Conservation (phyloP, 2,888 invertebrate species). For the Tachina grossa region DNA sequence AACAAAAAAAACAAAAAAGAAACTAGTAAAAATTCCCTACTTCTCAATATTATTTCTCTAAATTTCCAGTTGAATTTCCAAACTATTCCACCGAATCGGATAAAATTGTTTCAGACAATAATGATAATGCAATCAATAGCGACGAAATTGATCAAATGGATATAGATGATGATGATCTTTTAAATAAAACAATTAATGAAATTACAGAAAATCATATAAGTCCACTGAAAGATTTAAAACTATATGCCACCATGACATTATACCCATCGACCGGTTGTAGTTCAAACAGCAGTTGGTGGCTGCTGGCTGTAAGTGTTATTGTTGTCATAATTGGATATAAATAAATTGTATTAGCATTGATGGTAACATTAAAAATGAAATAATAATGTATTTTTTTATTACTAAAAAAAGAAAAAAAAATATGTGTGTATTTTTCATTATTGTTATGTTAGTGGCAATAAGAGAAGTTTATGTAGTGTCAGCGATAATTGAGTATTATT, state of each 20-base stretch:
- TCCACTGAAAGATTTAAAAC: conserved; percentile 59
- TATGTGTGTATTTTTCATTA: not conserved
- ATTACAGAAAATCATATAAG: conserved; percentile 58
- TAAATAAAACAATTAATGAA: conserved; percentile 54
- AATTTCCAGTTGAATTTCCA: conserved; percentile 80
- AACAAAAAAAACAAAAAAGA: not conserved
- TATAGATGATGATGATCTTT: conserved; percentile 24
- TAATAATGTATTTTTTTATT: conserved; percentile 45
- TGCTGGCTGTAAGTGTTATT: conserved; percentile 36
- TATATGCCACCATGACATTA: conserved; percentile 59
- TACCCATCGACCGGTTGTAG: conserved; percentile 56
- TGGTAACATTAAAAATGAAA: conserved; percentile 43
- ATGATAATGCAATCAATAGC: conserved; percentile 23
- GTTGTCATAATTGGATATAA: conserved; percentile 55
- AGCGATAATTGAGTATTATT: not conserved
- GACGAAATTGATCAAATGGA: conserved; percentile 10
- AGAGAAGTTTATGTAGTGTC: not conserved
- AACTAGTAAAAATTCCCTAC: not conserved
- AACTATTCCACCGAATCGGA: conserved; percentile 82
- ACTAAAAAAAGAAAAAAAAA: not conserved
- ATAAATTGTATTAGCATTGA: conserved; percentile 59
- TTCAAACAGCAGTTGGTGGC: conserved; percentile 43
- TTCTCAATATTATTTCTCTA: not conserved
- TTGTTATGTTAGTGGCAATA: not conserved
- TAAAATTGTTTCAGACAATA: conserved; percentile 55